Percentiles rank a stretch among this genome's conserved stretches.
These are phyloP conservation scores for Lepidocolaptes lacrymiger DNA, from an alignment of 2,797 vertebrate species.

Conservation along the genomic window DNA sequence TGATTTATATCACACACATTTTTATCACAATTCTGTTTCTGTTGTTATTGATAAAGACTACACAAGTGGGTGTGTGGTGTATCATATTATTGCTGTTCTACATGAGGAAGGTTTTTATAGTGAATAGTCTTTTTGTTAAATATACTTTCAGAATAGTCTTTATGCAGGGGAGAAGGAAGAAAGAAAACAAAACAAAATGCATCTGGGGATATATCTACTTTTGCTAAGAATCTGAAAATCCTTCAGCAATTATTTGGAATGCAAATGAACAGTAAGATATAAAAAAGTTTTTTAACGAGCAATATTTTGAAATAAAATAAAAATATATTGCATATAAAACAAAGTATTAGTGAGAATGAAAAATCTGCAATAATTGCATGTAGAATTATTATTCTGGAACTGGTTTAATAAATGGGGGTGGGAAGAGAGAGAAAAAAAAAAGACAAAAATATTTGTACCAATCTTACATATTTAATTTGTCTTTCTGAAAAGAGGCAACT, in stretches of 20 bases:
- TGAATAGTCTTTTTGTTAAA: not conserved
- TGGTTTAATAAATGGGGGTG: not conserved
- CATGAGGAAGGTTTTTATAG: not conserved
- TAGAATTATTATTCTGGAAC: not conserved
- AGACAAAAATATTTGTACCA: not conserved
- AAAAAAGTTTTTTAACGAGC: not conserved
- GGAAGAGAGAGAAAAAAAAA: not conserved
- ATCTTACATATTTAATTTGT: not conserved
- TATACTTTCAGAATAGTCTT: not conserved
- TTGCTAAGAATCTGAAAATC: not conserved
- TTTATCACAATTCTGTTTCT: constrained; percentile 17
- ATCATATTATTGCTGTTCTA: not conserved
- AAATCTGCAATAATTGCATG: not conserved
- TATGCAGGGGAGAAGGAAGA: not conserved
- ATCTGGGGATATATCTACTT: not conserved
- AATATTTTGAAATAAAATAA: not conserved
- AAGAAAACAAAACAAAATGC: not conserved
- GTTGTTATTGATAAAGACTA: constrained; percentile 28
- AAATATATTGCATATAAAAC: not conserved
- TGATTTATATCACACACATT: constrained; percentile 15
- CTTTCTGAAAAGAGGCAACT: not conserved
- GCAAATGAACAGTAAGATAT: not conserved
- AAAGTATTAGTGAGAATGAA: not conserved
- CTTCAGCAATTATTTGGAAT: not conserved
- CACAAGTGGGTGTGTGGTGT: not conserved